Evolutionary conservation across 2,888 invertebrate genomes (phyloP).

Genomic region (Agrotis clavis): DNA sequence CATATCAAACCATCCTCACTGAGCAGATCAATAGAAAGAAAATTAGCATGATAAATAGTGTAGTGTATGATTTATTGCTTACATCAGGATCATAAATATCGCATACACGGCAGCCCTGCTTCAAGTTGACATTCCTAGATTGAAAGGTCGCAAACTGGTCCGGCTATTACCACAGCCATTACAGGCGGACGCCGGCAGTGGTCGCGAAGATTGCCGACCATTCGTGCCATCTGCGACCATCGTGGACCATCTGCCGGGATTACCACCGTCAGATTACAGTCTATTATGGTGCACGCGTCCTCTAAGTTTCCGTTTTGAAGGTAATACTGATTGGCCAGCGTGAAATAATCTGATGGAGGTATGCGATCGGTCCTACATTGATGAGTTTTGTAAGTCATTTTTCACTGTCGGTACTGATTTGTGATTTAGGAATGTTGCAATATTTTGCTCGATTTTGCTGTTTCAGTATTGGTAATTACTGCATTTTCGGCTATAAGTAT

Average conservation of each 20-base stretch:
- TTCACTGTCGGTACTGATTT: conserved; percentile 19
- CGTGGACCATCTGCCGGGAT: conserved; percentile 70
- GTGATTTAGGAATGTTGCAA: background rate
- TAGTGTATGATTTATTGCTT: conserved; percentile 23
- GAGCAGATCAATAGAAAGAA: conserved; percentile 31
- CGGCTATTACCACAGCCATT: conserved; percentile 76
- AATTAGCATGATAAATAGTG: conserved; percentile 43
- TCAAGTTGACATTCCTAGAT: conserved; percentile 79
- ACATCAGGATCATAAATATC: conserved; percentile 51
- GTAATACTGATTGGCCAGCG: conserved; percentile 66
- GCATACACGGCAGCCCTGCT: conserved; percentile 58
- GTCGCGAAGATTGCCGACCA: conserved; percentile 77
- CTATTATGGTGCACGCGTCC: conserved; percentile 82
- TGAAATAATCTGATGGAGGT: conserved; percentile 62
- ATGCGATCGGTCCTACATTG: conserved; percentile 56
- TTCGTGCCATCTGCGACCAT: conserved; percentile 70
- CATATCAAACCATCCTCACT: conserved; percentile 14
- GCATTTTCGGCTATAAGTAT: no score
- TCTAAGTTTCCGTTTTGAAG: conserved; percentile 65
- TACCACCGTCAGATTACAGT: conserved; percentile 71
- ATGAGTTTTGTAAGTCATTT: conserved; percentile 47
- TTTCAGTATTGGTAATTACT: background rate
- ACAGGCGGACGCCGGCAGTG: conserved; percentile 78
- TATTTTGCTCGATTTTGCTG: background rate
- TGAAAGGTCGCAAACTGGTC: conserved; percentile 81